Base-by-base conservation (phyloP, 2,797 vertebrate genomes). In the Phataginus tetradactyla region DNA sequence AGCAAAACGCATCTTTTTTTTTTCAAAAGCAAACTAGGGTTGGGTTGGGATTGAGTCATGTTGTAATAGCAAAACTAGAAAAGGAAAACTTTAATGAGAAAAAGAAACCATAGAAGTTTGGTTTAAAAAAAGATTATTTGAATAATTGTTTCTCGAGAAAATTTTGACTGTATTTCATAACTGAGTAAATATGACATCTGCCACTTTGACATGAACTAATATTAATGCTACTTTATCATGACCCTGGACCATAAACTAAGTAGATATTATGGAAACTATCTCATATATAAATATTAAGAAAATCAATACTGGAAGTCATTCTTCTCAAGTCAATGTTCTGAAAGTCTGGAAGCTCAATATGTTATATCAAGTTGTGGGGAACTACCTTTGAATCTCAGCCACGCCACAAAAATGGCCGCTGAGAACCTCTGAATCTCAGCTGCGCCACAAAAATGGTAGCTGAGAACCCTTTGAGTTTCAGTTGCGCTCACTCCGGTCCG, bases 1-100 rank as follows among this genome's bases (percentile, higher is more conserved):
- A 98, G 98, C 97, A 97, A 98, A 98, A 96, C 96, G 93, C 91
- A 97, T 98, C 95, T 97, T 97, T 86, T 96, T 97, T 98, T 98
- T 97, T 98, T 97, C 98, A 98, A 97, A 97, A 98, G 98, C 97
- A 97, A 98, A 97, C 91, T 85, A 88, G 78, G 64, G 71, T 71
- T 59, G 78, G 64, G 71, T 71, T 59, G 91, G 51, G 66, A 93
- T 75, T 34, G 49, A 45, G 69, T 89, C n/a, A 37, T 49, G 7
- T 57, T 51, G n/a, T 53, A 63, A 66, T 21, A 84, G 71, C 12
- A 90, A 96, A 94, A 93, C 32, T 72, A 64, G 49, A 79, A 55
- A 37, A 14, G 18, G 59, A 29, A 32, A 90, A 96, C 72, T 59
- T 96, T 34, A 97, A 95, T 89, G 95, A 98, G 89, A 81, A 97